Evolutionary conservation across 2,797 vertebrate genomes (phyloP), one percentile per base, ranked within the genome.

Genomic region (Harpagifer antarcticus): DNA sequence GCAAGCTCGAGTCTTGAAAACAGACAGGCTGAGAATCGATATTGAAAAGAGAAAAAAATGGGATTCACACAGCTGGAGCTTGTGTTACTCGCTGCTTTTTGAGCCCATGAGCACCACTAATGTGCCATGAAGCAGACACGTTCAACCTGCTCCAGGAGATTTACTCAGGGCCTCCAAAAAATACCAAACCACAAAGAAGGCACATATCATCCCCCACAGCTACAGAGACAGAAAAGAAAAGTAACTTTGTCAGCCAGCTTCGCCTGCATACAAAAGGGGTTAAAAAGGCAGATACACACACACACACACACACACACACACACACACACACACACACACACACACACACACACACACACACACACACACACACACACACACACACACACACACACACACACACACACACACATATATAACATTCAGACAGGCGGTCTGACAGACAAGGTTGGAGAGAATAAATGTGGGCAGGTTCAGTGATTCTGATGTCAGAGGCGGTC

Each of bases 391-490:
- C 44, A 50, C 10, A 50, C 1, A 33, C 44, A 50, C 10, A 27
- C 37, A 27, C 37, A 55, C 31, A 23, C 44, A 50, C 10, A 50
- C 1, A 33, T 8, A 37, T 37, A 37, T 37, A 37, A 37, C 77
- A 85, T 63, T 78, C 50, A 83, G 85, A 76, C 80, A 85, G 83
- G 70, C 79, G 61, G 74, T 61, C 81, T 90, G 82, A 87, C 88
- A 90, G 84, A 90, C 85, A 89, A 89, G 88, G 86, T 90, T 86
- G 83, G 89, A 82, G 82, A 88, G 92, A 89, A 90, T 86, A 85
- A 86, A 92, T 86, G 86, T 90, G 84, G 92, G 91, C 88, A 93
- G 92, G 88, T 91, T 93, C 91, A 91, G 80, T 91, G 91, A 90
- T 93, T 92, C 83, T 68, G 76, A 81, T 89, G 92, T 91, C 90